A percentile compares a stretch with the other conserved stretches of the same genome.
phyloP scores from a whole-genome alignment of 2,797 vertebrate species.

The Saxicola maurus region DNA sequence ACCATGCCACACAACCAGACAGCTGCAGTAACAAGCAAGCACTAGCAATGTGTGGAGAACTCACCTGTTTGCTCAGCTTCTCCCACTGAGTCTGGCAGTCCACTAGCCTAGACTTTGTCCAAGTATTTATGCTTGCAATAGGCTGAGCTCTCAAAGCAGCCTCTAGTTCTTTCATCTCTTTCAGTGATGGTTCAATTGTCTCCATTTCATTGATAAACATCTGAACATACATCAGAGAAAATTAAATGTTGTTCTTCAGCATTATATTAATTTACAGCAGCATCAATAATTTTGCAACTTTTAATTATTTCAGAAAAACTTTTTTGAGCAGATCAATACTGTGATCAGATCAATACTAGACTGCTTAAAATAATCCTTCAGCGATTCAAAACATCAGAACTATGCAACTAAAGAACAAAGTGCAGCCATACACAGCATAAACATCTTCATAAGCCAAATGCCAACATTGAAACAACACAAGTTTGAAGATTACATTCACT shows the following conservation, averaged over 20 bases:
- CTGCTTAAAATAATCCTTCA: background rate
- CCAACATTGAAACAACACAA: accelerated
- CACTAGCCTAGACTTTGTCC: conserved; percentile 77
- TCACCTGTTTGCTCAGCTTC: conserved; percentile 86
- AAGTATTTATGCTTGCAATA: conserved; percentile 73
- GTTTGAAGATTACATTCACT: background rate
- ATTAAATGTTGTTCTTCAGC: background rate
- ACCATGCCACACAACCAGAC: background rate
- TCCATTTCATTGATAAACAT: conserved; percentile 87
- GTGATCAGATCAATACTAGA: background rate
- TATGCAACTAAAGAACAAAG: background rate
- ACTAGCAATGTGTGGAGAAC: background rate
- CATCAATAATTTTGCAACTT: background rate
- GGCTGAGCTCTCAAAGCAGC: conserved; percentile 74
- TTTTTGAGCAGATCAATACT: background rate
- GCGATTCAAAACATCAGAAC: background rate
- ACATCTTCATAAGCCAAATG: background rate
- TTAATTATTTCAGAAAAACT: background rate
- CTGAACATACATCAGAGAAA: conserved; percentile 64
- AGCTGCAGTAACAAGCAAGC: background rate
- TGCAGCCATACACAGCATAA: background rate
- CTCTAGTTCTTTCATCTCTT: conserved; percentile 86
- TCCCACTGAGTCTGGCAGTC: conserved; percentile 82
- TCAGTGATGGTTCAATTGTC: conserved; percentile 81
- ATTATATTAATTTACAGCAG: background rate